Conservation (phyloP, 2,797 vertebrate species). For the Sphaeramia orbicularis region DNA sequence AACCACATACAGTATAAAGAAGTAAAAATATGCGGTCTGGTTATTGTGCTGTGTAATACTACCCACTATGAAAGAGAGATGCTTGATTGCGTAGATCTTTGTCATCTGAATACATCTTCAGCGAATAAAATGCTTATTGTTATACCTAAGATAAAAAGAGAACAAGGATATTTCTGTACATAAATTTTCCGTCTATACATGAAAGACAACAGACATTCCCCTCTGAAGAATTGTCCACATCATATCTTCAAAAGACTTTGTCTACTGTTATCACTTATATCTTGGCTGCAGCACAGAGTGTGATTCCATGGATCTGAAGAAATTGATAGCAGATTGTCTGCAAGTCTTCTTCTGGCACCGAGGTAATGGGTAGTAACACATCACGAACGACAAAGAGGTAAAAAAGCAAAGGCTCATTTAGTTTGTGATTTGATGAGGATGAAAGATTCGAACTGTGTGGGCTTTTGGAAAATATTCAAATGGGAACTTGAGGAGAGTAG, state of each 20-base stretch:
- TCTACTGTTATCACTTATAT: slow-evolving; percentile 92
- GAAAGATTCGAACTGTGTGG: slow-evolving; percentile 84
- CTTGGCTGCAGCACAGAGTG: slow-evolving; percentile 87
- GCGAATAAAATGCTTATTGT: slow-evolving; percentile 81
- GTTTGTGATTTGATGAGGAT: slow-evolving; percentile 88
- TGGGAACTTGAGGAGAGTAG: slow-evolving; percentile 86
- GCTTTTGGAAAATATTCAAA: slow-evolving; percentile 81
- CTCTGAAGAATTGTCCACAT: slow-evolving; percentile 86
- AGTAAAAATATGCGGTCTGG: neutral
- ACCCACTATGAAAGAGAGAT: slow-evolving; percentile 14
- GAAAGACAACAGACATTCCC: slow-evolving; percentile 79
- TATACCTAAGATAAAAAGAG: slow-evolving; percentile 62
- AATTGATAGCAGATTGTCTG: slow-evolving; percentile 93
- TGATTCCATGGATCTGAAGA: slow-evolving; percentile 87
- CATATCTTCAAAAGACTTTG: slow-evolving; percentile 88
- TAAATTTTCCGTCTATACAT: slow-evolving; percentile 46
- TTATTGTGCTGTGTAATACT: slow-evolving; percentile 1
- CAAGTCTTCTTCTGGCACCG: slow-evolving; percentile 83
- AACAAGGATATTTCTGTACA: slow-evolving; percentile 69
- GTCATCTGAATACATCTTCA: slow-evolving; percentile 24
- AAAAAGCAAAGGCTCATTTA: slow-evolving; percentile 82
- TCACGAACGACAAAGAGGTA: slow-evolving; percentile 86
- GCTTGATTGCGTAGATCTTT: neutral
- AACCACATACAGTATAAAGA: neutral
- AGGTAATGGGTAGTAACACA: slow-evolving; percentile 85